Percentiles rank a stretch among this genome's conserved stretches.
These are phyloP conservation scores for Tursiops truncatus DNA, from an alignment of 2,113 vertebrate species.

Conservation along the genomic window DNA sequence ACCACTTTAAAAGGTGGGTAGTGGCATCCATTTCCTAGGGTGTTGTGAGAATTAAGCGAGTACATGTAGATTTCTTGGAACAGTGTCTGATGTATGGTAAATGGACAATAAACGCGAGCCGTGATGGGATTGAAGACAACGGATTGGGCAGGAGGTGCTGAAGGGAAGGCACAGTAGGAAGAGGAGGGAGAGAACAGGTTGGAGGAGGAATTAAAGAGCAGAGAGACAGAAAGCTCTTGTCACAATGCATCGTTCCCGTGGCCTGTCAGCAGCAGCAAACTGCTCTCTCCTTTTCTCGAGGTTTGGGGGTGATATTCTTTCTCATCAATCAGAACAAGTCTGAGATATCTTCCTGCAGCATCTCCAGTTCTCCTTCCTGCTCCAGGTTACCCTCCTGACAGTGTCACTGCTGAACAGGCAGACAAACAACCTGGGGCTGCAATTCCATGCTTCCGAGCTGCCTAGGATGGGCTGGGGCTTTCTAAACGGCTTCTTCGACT, in stretches of 20 bases:
- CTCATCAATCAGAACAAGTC: not conserved
- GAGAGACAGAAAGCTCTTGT: not conserved
- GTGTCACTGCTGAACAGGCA: not conserved
- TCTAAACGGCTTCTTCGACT: not conserved
- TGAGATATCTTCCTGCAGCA: not conserved
- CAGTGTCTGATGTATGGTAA: not conserved
- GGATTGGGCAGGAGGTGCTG: not conserved
- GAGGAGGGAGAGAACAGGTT: not conserved
- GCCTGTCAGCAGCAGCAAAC: not conserved
- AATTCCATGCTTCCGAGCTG: not conserved
- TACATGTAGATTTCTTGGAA: not conserved
- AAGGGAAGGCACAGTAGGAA: not conserved
- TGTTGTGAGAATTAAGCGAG: not conserved
- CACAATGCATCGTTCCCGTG: not conserved
- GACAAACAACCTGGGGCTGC: not conserved
- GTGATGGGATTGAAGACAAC: not conserved
- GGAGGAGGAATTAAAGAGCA: not conserved
- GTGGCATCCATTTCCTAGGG: not conserved
- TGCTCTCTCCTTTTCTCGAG: not conserved
- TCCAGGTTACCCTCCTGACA: not conserved
- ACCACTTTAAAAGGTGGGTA: not conserved
- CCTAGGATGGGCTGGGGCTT: not conserved
- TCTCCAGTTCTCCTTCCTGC: not conserved
- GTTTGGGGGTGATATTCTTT: not conserved
- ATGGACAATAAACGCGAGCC: not conserved